Evolutionary conservation across 2,888 invertebrate species (phyloP), one percentile per base, ranked within the genome.

Genomic region (Pseudoips prasinana): DNA sequence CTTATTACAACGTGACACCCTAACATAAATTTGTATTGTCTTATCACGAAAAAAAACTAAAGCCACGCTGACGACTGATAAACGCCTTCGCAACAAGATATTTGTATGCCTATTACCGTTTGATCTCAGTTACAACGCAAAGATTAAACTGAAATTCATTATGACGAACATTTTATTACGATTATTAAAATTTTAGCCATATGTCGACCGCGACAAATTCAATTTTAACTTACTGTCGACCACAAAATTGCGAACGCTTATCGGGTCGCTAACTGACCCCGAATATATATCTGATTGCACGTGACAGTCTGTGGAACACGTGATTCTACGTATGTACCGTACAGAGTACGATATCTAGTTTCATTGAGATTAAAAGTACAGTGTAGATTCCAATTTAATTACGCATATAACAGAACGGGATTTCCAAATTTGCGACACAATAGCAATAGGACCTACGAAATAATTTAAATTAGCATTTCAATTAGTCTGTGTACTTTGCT

Each of bases 21-120:
- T 86, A 79, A 84, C 84, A 87, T 84, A 86, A 80, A 84, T 87
- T 82, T 77, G 75, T 79, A 81, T 78, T 79, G 78, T 81, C 77
- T 86, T 86, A 86, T 88, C 87, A 70, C 58, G 58, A 73, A 73
- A 73, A n/a, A 66, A 63, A 65, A 67, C 62, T 71, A 67, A 72
- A 71, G 58, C 65, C 60, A 57, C 61, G 49, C 61, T 69, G 62
- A 60, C 61, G 52, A 57, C 57, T 64, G 78, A 82, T 80, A 81
- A 64, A 40, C 46, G 48, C 57, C 74, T 52, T 73, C 64, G 81
- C 74, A 81, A 87, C 85, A 69, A 82, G 80, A 84, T 83, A 78
- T 56, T 58, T 45, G 39, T 52, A 51, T 58, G 7, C n/a, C n/a
- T 20, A 50, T 63, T 42, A 49, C 61, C 64, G 58, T 66, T 68